Percentiles rank a stretch among this genome's conserved stretches.
These are phyloP conservation scores for Nebria ingens DNA, from an alignment of 1,140 invertebrate genomes.

Conservation along the genomic window DNA sequence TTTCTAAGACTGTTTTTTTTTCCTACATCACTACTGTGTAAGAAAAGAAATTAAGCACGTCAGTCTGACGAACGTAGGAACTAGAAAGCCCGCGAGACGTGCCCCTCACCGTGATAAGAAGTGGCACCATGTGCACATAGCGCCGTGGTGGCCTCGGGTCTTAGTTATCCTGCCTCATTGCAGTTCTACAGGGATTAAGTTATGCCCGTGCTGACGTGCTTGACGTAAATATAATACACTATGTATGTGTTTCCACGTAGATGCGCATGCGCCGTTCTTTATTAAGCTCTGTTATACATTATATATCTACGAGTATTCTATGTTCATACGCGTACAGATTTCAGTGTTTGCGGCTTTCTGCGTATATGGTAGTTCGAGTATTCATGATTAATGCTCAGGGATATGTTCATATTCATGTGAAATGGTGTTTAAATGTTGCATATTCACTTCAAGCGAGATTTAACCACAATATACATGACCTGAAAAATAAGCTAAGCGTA, in stretches of 20 bases:
- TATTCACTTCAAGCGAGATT: no score
- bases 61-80: conserved; percentile 8
- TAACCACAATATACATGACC: no score
- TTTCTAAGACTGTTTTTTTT: no score
- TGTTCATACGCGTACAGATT: no score
- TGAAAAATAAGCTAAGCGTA: no score
- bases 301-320: no score
- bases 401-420: no score
- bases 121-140: background rate
- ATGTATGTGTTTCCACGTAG: background rate
- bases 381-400: no score
- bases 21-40: background rate
- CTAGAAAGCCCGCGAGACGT: conserved; percentile 4
- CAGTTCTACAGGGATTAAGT: conserved; percentile 2
- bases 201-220: background rate
- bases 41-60: conserved; percentile 9
- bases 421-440: no score
- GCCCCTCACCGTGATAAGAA: conserved; percentile 1
- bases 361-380: no score
- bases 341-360: no score
- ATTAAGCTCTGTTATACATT: no score
- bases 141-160: background rate
- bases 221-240: background rate
- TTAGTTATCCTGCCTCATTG: background rate
- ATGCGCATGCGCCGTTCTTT: background rate